Base-by-base conservation (phyloP, 2,888 invertebrate species). In the Graphium colonna region DNA sequence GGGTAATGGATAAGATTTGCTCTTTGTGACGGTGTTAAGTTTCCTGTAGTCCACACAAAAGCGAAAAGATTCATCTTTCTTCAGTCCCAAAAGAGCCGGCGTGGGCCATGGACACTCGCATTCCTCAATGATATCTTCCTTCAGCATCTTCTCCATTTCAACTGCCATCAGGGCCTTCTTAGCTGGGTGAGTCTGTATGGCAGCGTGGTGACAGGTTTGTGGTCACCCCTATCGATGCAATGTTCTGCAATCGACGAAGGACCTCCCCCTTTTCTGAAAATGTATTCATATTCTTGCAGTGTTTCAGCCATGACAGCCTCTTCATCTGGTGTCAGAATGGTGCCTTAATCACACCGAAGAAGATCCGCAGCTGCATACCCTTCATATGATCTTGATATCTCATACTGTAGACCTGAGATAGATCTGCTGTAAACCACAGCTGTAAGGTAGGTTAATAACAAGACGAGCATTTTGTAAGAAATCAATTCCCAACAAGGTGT, bases 81-180 rank as follows among this genome's bases (percentile, higher is more conserved):
- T 81, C 1, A 70, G 69, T 3, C 79, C 69, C 42, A 77, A 53
- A 0, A 79, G 62, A 0, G 65, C 67, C 7, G 75, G 77, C 3
- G 74, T 63, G 0, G 69, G 61, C 75, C 75, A 79, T 1, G 74
- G 67, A 0, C 73, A 75, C 49, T 76, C 75, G 46, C 71, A 69
- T 41, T 76, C 73, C 53, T 79, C 75, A 1, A 79, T 73, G 0
- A 79, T 60, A 0, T 59, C 71, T 3, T 70, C 63, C 2, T 60
- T 39, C 1, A 75, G 45, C 71, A 77, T 68, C 40, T 60, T 54
- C 7, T 68, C 65, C 0, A 78, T 3, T 9, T 31, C 31, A 3
- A 2, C 10, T 10, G 1, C 10, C 31, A 31, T 31, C 31, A 31
- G 4, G 9, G 8, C 31, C 10, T 31, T 31, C 31, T 31, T 31